Percentiles rank a stretch among this genome's conserved stretches.
phyloP scores from a whole-genome alignment of 2,888 invertebrate genomes.

The Megamerina dolium region DNA sequence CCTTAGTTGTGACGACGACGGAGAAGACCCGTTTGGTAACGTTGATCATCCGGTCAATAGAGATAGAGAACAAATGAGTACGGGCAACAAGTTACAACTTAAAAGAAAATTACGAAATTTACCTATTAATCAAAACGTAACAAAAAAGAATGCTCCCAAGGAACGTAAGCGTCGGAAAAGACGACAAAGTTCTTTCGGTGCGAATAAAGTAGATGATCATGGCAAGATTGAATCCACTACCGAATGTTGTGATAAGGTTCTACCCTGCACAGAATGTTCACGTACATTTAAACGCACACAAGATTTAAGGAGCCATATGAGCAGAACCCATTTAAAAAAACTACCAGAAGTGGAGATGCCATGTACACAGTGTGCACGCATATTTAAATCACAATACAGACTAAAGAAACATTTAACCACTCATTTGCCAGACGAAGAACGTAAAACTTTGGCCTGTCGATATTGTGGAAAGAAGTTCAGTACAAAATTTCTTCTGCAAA shows the following conservation, averaged over 20 bases:
- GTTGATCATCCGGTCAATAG: background rate
- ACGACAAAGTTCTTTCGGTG: too few relatives aligned
- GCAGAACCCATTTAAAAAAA: slow-evolving; percentile 19
- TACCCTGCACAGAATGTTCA: slow-evolving; percentile 16
- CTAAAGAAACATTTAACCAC: slow-evolving; percentile 21
- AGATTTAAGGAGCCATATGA: slow-evolving; percentile 24
- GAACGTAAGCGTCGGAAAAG: too few relatives aligned
- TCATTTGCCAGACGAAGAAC: slow-evolving; percentile 31
- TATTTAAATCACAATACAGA: slow-evolving; percentile 27
- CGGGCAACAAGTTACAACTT: too few relatives aligned
- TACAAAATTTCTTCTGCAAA: too few relatives aligned
- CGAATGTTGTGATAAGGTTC: too few relatives aligned
- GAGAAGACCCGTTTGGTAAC: slow-evolving; percentile 16
- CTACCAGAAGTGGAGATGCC: slow-evolving; percentile 14
- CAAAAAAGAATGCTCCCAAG: too few relatives aligned
- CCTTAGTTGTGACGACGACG: slow-evolving; percentile 12
- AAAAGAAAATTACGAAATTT: too few relatives aligned
- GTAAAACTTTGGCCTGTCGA: slow-evolving; percentile 30
- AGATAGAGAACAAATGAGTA: too few relatives aligned
- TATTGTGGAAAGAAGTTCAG: slow-evolving; percentile 48
- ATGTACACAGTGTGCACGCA: slow-evolving; percentile 37
- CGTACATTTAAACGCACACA: slow-evolving; percentile 13
- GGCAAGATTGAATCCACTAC: too few relatives aligned
- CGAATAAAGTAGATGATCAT: too few relatives aligned
- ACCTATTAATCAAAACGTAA: background rate